These are phyloP conservation scores for Macrotis lagotis DNA, from an alignment of 2,113 vertebrate species.

Conservation along the genomic window DNA sequence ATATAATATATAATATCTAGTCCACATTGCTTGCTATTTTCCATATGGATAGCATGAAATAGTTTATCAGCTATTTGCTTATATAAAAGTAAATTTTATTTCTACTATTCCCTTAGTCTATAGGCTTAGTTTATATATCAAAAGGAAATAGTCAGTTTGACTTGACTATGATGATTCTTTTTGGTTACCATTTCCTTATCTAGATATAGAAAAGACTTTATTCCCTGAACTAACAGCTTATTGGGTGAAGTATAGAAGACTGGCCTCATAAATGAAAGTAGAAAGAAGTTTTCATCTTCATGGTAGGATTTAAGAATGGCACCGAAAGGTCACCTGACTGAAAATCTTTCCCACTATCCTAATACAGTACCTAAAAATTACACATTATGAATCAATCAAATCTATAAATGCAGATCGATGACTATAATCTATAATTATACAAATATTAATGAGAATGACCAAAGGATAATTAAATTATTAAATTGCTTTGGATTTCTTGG, in stretches of 20 bases:
- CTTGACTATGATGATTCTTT: background rate
- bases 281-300: background rate
- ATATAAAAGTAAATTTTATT: background rate
- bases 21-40: background rate
- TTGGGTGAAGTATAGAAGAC: background rate
- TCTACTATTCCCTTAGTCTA: background rate
- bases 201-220: background rate
- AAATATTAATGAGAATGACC: too few relatives aligned
- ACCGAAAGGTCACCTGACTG: background rate
- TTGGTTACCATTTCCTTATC: background rate
- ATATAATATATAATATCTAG: background rate
- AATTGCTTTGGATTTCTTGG: conserved; percentile 74
- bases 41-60: background rate
- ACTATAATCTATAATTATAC: too few relatives aligned
- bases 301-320: background rate
- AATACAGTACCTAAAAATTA: background rate
- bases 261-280: background rate
- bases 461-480: too few relatives aligned
- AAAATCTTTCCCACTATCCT: background rate
- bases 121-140: background rate
- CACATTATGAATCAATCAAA: background rate
- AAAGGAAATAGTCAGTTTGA: background rate
- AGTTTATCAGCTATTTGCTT: background rate
- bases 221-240: background rate
- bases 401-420: too few relatives aligned